Base-by-base conservation (phyloP, 2,113 vertebrate genomes). In the Nothobranchius furzeri region DNA sequence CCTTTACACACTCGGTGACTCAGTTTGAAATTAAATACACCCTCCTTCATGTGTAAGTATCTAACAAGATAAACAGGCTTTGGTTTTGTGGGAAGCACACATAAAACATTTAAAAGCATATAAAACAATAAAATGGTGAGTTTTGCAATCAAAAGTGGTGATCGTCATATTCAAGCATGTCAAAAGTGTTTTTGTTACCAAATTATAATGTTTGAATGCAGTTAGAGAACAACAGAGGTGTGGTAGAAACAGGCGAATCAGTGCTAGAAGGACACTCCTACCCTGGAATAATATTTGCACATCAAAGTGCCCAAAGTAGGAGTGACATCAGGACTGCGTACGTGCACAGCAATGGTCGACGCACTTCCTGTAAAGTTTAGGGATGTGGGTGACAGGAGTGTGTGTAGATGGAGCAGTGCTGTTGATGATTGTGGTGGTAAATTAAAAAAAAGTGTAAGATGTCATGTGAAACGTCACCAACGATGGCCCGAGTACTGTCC, bases 291-390 rank as follows among this genome's bases (percentile, higher is more conserved):
- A 51, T 36, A 36, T 58, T 72, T 47, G 43, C 48, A 42, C 61
- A 42, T 13, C 0, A 47, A 60, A 73, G 0, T 10, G 1, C 24
- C 49, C 53, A 53, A 58, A 65, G 6, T 3, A 60, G 37, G 17
- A 73, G 25, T 14, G 7, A 53, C 20, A 12, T 47, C 35, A 59
- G 24, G 12, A 6, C 3, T 60, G 40, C 14, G 12, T n/a, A 25
- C 20, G 30, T 53, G 17, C 48, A 40, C 17, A 59, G 13, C 17
- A 57, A 36, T 50, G 15, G 53, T 30, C 40, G 65, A 20, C 48
- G 20, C 25, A 40, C 24, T 17, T 43, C 25, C 48, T 24, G 58
- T 73, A 54, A 66, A 65, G 49, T 60, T 52, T 36, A 36, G 25
- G 24, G 17, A n/a, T 3, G 12, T 12, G 9, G 40, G 17, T 3